These are phyloP conservation scores for Octonoba sinensis DNA, from an alignment of 2,888 invertebrate species.

Conservation along the genomic window DNA sequence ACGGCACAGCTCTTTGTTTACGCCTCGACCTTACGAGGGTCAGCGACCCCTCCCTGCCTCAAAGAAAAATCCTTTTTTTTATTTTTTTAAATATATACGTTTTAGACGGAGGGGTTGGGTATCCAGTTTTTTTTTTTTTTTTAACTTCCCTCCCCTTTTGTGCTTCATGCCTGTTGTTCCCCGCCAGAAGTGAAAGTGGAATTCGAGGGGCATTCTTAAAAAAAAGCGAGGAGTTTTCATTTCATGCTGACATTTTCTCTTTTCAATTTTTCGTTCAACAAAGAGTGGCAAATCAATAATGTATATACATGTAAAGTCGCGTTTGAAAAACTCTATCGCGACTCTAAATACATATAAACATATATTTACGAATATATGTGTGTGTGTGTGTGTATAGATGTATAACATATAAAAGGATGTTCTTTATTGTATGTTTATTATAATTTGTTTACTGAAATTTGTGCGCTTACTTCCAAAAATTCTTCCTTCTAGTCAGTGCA, in stretches of 20 bases:
- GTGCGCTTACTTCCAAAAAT: too few species aligned
- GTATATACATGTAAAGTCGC: neutral
- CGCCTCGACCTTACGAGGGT: conserved; percentile 48
- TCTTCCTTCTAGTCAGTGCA: too few species aligned
- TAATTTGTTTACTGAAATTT: too few species aligned
- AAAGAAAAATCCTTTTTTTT: conserved; percentile 56
- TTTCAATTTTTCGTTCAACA: neutral
- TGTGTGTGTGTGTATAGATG: too few species aligned
- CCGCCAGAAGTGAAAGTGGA: conserved; percentile 56
- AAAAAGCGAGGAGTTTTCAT: conserved; percentile 26
- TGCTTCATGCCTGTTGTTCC: conserved; percentile 18
- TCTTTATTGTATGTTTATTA: too few species aligned
- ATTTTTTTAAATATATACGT: conserved; percentile 26
- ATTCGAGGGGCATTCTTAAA: conserved; percentile 44
- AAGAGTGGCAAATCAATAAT: conserved; percentile 57
- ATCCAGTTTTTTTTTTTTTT: conserved; percentile 22
- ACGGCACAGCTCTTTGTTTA: conserved; percentile 48
- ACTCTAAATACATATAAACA: too few species aligned
- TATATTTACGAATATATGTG: too few species aligned
- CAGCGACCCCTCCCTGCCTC: conserved; percentile 58
- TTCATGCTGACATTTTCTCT: conserved; percentile 14
- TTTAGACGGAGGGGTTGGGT: conserved; percentile 36
- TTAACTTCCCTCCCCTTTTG: conserved; percentile 20
- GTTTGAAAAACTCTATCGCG: too few species aligned
- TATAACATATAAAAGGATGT: too few species aligned